phyloP scores from a whole-genome alignment of 2,113 vertebrate genomes.

The Jacana jacana region DNA sequence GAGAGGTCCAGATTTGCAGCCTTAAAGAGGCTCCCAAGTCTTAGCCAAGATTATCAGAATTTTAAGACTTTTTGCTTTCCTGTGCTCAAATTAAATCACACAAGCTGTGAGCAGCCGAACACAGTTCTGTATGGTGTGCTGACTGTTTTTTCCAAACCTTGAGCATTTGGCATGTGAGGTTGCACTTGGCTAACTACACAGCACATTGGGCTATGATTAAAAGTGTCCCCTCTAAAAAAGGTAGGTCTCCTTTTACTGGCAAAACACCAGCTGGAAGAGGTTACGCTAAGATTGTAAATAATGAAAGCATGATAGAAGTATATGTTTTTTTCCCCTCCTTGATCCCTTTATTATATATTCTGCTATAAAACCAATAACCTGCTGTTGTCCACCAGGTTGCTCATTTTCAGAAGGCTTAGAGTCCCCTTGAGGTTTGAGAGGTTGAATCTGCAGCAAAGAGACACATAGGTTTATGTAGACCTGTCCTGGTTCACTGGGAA shows the following conservation, averaged over 20 bases:
- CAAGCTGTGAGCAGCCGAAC: background rate
- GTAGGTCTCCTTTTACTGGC: background rate
- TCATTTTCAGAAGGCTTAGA: background rate
- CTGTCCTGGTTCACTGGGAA: background rate
- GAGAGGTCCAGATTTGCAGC: background rate
- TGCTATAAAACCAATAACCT: background rate
- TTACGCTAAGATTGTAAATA: background rate
- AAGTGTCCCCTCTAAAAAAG: background rate
- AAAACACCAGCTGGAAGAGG: background rate
- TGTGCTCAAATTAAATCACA: background rate
- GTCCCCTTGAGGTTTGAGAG: background rate
- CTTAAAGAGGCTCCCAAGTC: background rate
- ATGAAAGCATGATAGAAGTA: background rate
- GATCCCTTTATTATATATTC: background rate
- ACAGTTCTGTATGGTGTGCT: background rate
- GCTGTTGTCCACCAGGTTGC: background rate
- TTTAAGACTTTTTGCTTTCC: background rate
- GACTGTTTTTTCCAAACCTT: background rate
- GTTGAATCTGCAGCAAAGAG: background rate
- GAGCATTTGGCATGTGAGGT: background rate
- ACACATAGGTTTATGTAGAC: background rate
- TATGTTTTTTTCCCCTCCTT: background rate
- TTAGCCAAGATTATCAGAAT: background rate
- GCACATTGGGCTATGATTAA: background rate
- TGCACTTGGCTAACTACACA: background rate